Conservation (phyloP, 2,888 invertebrate genomes). For the Lycophotia porphyrea region DNA sequence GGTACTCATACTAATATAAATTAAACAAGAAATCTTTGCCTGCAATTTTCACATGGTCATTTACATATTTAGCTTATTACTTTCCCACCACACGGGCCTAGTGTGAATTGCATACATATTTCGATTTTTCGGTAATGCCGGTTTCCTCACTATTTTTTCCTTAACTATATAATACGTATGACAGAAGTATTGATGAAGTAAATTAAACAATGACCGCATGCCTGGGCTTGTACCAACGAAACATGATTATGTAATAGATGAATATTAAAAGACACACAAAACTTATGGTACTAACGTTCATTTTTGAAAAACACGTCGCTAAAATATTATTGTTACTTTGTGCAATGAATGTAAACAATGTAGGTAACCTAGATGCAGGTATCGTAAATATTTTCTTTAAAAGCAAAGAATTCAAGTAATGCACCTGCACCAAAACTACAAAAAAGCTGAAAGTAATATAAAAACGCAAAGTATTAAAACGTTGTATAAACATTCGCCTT, state of each 20-base stretch:
- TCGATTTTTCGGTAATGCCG: background rate
- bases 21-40: background rate
- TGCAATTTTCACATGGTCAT: background rate
- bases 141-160: background rate
- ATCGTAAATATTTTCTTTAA: constrained; percentile 17
- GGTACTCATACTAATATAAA: background rate
- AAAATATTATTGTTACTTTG: constrained; percentile 5
- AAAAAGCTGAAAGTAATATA: constrained; percentile 37
- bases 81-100: background rate
- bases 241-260: background rate
- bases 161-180: no score
- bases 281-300: background rate
- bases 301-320: no score
- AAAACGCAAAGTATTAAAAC: constrained; percentile 50
- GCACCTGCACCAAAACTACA: constrained; percentile 29
- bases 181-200: background rate
- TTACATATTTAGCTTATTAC: background rate
- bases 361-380: background rate
- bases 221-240: background rate
- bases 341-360: background rate
- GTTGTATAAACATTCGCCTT: constrained; percentile 50
- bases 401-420: constrained; percentile 29
- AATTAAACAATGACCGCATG: background rate
- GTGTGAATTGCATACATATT: background rate
- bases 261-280: background rate